These are phyloP conservation scores for Cairina moschata DNA, from an alignment of 2,113 vertebrate species.

Conservation along the genomic window DNA sequence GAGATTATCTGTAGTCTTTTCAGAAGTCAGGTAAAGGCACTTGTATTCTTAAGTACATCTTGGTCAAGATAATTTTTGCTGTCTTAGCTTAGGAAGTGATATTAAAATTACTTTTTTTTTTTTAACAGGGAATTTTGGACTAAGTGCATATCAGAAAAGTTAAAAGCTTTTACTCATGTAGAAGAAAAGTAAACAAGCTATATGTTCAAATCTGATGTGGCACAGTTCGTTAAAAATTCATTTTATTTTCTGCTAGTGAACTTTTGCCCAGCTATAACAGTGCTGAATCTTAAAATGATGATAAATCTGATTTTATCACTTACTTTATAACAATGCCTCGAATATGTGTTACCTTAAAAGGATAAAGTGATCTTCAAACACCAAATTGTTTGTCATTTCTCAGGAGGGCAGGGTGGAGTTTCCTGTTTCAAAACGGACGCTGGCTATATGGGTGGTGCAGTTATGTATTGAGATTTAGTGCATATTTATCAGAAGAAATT, in stretches of 20 bases:
- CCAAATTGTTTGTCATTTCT: conserved; percentile 71
- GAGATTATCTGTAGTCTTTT: neutral
- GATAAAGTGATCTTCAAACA: conserved; percentile 44
- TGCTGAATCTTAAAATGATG: neutral
- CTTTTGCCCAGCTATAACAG: neutral
- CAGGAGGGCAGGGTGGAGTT: conserved; percentile 68
- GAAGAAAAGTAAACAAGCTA: neutral
- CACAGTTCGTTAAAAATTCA: neutral
- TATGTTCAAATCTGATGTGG: neutral
- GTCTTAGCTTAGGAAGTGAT: neutral
- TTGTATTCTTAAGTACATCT: neutral
- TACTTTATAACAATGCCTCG: conserved; percentile 26
- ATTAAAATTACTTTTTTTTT: neutral
- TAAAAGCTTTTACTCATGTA: neutral
- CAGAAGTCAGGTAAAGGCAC: neutral
- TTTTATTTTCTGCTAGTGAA: neutral
- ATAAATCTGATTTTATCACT: conserved; percentile 44
- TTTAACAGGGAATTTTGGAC: neutral
- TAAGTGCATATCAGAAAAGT: neutral
- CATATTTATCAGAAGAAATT: conserved; percentile 36
- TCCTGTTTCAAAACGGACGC: conserved; percentile 68
- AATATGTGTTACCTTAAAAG: conserved; percentile 57
- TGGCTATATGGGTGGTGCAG: conserved; percentile 57
- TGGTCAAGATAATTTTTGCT: neutral
- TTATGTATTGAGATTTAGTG: conserved; percentile 31